Conservation (phyloP, 2,113 vertebrate species). For the Labrus mixtus region DNA sequence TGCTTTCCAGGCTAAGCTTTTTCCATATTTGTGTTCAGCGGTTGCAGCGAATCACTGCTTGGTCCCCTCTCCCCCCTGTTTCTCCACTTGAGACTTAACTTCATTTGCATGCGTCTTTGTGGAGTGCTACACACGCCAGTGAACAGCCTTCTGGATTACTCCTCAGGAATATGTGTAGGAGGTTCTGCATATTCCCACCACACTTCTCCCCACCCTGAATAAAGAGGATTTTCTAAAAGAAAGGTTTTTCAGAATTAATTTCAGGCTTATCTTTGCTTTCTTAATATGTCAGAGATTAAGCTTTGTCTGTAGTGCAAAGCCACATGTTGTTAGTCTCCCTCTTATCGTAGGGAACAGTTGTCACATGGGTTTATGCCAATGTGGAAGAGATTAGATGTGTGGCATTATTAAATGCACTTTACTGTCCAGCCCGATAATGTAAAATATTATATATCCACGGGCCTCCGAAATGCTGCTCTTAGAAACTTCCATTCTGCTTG, state of each 20-base stretch:
- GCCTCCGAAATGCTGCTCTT: conserved; percentile 6
- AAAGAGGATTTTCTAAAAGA: conserved; percentile 60
- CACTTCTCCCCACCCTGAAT: conserved; percentile 42
- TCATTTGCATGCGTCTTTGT: conserved; percentile 73
- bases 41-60: conserved; percentile 55
- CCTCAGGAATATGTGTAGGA: conserved; percentile 52
- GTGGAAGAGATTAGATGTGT: conserved; percentile 18
- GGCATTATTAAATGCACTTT: conserved; percentile 36
- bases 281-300: conserved; percentile 40
- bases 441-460: conserved; percentile 7
- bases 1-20: conserved; percentile 52
- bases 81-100: conserved; percentile 63
- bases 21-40: conserved; percentile 57
- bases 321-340: conserved; percentile 25
- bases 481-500: conserved; percentile 18
- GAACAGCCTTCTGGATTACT: conserved; percentile 72
- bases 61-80: conserved; percentile 59
- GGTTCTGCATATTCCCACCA: conserved; percentile 49
- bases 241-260: conserved; percentile 52
- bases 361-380: conserved; percentile 5
- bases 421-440: conserved; percentile 2
- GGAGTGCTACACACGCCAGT: conserved; percentile 59
- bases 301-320: conserved; percentile 28
- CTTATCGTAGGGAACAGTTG: conserved; percentile 30
- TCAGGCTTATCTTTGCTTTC: conserved; percentile 38